phyloP scores from a whole-genome alignment of 2,113 vertebrate genomes.

The Symphodus melops region DNA sequence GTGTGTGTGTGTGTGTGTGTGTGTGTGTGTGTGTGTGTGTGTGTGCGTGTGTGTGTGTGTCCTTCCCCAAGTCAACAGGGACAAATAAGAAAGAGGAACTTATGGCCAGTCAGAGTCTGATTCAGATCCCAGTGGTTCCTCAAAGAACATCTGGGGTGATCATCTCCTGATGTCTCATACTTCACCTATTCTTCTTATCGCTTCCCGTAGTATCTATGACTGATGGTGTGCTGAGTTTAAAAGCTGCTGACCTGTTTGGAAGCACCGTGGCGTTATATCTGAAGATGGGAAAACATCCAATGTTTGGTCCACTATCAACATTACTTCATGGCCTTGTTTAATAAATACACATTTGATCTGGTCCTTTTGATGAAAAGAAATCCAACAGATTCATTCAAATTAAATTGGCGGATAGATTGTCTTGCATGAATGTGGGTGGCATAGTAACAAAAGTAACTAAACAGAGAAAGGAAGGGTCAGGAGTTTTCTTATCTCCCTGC shows the following conservation, averaged over 20 bases:
- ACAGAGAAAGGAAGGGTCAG: background rate
- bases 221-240: slow-evolving; percentile 49
- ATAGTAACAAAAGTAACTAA: background rate
- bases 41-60: slow-evolving; percentile 28
- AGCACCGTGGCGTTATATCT: background rate
- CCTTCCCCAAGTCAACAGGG: slow-evolving; percentile 42
- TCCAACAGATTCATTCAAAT: too few species aligned
- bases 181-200: slow-evolving; percentile 62
- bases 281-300: background rate
- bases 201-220: slow-evolving; percentile 51
- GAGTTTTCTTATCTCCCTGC: slow-evolving; percentile 24
- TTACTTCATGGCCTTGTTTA: background rate
- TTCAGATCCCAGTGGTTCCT: slow-evolving; percentile 71
- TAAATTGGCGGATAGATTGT: background rate
- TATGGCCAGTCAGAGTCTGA: slow-evolving; percentile 71
- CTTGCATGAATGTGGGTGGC: slow-evolving; percentile 2
- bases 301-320: background rate
- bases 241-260: slow-evolving; percentile 26
- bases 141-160: slow-evolving; percentile 74
- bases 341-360: too few species aligned
- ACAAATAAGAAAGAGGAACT: slow-evolving; percentile 65
- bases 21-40: background rate
- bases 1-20: slow-evolving; percentile 28
- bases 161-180: slow-evolving; percentile 66
- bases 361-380: too few species aligned